Base-by-base conservation (phyloP, 2,888 invertebrate genomes). In the Strigamia crassipes region DNA sequence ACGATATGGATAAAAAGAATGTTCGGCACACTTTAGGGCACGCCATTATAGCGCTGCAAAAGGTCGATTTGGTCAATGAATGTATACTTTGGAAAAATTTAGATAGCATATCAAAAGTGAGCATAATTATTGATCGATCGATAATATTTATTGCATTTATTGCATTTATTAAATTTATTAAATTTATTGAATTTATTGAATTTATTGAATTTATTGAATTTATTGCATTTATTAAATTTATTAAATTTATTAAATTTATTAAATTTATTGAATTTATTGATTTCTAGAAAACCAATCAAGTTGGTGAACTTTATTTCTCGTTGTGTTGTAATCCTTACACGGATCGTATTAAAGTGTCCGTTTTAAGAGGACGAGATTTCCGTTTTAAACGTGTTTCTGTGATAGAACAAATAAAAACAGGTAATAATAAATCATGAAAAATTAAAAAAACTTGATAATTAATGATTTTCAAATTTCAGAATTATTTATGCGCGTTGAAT, bases 1-100 rank as follows among this genome's bases (percentile, higher is more conserved):
- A 88, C 84, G 87, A 87, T 84, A 86, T 87, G 10, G 88, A 88
- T 84, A 86, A 85, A 83, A 83, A 86, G 38, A 85, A 86, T 38
- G 84, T 88, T 27, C 86, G 87, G 38, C 87, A 87, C 82, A 86
- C 86, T 12, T 84, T 87, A 4, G 88, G 88, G 80, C 87, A 88
- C 84, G 86, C 86, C 81, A 84, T 87, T 41, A 84, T 87, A 21
- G 85, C 86, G 0, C 84, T 88, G 6, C 83, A 83, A 56, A 86
- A 86, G 42, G 79, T 86, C 38, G 86, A 87, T 83, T 79, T 86
- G 8, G 84, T 83, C 18, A 85, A 84, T 66, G 85, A 85, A 42
- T 85, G 85, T n/a, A 81, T 85, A 4, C 78, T 86, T 46, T 86
- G 85, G 83, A 83, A 84, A 18, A 85, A 86, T 82, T 84, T 87